These are phyloP conservation scores for Furcifer pardalis DNA, from an alignment of 2,797 vertebrate species.

Conservation along the genomic window DNA sequence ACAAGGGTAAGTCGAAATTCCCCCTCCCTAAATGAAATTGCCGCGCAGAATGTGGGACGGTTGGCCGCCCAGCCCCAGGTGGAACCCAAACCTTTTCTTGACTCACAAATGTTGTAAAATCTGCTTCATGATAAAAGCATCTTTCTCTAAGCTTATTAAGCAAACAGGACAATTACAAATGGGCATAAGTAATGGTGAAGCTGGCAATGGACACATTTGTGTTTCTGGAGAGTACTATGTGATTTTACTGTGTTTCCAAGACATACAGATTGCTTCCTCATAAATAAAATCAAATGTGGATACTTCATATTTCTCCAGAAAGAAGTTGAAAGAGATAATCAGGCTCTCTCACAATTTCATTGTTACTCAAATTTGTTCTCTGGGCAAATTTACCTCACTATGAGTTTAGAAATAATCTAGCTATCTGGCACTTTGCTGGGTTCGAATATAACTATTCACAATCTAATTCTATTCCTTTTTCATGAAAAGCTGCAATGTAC, in stretches of 20 bases:
- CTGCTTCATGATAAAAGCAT: neutral
- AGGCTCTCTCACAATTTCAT: neutral
- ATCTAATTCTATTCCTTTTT: neutral
- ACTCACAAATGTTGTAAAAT: neutral
- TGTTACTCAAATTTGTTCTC: neutral
- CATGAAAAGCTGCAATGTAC: neutral
- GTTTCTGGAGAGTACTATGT: too few relatives aligned
- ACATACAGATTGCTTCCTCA: neutral
- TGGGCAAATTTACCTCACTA: neutral
- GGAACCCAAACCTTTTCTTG: too few relatives aligned
- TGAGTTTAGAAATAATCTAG: neutral
- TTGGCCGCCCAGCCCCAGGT: too few relatives aligned
- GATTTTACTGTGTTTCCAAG: neutral
- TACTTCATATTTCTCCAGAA: neutral
- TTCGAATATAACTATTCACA: neutral
- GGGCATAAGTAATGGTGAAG: neutral
- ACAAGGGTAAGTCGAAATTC: too few relatives aligned
- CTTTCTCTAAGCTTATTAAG: neutral
- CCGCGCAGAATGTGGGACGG: too few relatives aligned
- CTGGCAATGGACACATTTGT: neutral
- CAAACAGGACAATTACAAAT: neutral
- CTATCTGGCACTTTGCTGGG: neutral
- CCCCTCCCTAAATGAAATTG: too few relatives aligned
- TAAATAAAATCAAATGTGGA: neutral
- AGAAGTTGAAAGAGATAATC: neutral